These are phyloP conservation scores for Aurelia sp. DNA, from an alignment of 30 jellyfish, hydroid and myxozoan genomes.

Conservation along the genomic window DNA sequence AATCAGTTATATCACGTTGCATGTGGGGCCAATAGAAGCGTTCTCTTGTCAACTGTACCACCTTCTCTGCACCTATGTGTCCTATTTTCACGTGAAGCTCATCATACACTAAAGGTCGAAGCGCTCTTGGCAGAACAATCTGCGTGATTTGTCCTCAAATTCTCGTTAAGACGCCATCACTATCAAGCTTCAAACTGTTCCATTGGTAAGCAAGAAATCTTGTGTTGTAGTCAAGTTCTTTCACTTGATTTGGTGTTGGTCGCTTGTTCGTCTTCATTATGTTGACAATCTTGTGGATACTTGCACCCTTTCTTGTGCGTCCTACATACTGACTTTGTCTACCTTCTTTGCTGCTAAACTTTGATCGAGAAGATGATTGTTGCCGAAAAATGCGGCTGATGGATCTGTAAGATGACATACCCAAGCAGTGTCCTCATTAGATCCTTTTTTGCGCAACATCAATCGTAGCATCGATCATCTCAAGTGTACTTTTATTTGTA, in stretches of 20 bases:
- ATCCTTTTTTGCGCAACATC: conserved; percentile 1
- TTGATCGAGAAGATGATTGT: conserved; percentile 32
- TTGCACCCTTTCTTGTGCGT: conserved; percentile 18
- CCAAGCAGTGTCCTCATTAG: conserved; percentile 37
- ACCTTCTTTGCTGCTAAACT: not conserved
- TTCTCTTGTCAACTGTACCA: conserved; percentile 20
- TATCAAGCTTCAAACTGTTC: conserved; percentile 1
- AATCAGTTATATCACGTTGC: conserved; percentile 38
- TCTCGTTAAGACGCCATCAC: conserved; percentile 19
- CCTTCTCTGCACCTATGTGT: too few species aligned
- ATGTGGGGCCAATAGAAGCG: conserved; percentile 69
- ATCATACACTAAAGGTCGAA: conserved; percentile 27
- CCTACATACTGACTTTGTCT: conserved; percentile 19
- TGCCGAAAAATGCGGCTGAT: conserved; percentile 6
- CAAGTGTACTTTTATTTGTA: too few species aligned
- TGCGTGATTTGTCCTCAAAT: conserved; percentile 7
- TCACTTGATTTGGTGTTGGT: conserved; percentile 38
- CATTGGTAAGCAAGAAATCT: conserved; percentile 31
- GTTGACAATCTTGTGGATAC: not conserved
- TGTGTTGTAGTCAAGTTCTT: conserved; percentile 29
- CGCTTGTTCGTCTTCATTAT: conserved; percentile 17
- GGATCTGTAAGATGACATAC: conserved; percentile 15
- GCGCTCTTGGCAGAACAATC: not conserved
- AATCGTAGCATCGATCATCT: conserved; percentile 4
- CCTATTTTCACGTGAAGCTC: conserved; percentile 47